Evolutionary conservation across 1,140 invertebrate species (phyloP).

Genomic region (Phortica variegata): DNA sequence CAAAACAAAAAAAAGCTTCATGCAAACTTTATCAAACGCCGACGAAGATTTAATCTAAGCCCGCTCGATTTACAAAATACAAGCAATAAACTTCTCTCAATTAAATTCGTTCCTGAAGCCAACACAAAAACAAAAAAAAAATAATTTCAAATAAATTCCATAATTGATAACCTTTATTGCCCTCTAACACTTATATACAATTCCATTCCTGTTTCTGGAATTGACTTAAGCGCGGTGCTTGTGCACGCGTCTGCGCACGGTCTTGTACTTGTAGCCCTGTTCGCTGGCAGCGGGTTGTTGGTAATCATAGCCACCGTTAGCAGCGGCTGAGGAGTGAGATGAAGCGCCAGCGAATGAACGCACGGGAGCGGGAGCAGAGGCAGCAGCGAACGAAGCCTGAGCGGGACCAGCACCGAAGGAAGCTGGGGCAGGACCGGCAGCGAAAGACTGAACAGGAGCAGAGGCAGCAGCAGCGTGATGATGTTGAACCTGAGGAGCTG

Average conservation of each 20-base stretch:
- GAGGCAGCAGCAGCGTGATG: conserved; percentile 17
- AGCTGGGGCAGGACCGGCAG: too few species aligned
- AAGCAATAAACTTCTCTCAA: too few species aligned
- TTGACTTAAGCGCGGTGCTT: conserved; percentile 37
- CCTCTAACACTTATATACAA: too few species aligned
- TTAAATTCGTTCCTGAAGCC: too few species aligned
- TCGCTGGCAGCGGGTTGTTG: conserved; percentile 22
- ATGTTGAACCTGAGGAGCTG: conserved; percentile 10
- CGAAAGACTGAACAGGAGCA: conserved; percentile 12
- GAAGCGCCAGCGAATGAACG: conserved; percentile 17
- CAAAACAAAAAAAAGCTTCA: conserved; percentile 17
- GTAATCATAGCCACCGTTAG: conserved; percentile 27
- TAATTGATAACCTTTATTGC: too few species aligned
- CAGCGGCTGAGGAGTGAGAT: conserved; percentile 1
- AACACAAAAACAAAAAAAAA: too few species aligned
- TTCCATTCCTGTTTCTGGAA: too few species aligned
- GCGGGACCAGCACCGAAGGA: not conserved
- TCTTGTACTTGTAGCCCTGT: conserved; percentile 37
- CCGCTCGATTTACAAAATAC: conserved; percentile 9
- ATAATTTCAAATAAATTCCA: too few species aligned
- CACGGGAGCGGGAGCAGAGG: conserved; percentile 22
- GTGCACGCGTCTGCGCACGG: conserved; percentile 40
- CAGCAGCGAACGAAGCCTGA: conserved; percentile 25
- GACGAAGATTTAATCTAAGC: conserved; percentile 34
- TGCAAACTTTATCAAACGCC: conserved; percentile 30